Evolutionary conservation across 2,888 invertebrate genomes (phyloP).

Genomic region (Esperia sulphurella): DNA sequence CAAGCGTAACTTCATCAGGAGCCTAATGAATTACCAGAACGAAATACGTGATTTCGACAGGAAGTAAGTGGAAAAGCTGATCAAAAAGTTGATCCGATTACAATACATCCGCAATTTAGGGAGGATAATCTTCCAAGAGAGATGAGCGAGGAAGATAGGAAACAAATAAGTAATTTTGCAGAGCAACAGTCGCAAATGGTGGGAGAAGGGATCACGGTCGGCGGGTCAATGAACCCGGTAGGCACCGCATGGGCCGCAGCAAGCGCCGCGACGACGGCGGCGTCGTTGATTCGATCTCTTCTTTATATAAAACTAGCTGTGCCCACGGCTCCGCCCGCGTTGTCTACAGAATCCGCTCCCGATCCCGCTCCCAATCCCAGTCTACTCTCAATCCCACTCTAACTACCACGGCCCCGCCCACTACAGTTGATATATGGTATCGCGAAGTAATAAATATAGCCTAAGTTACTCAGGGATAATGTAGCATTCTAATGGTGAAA

Average conservation of each 20-base stretch:
- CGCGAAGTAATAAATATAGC: too few relatives aligned
- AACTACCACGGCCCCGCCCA: too few relatives aligned
- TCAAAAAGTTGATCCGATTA: conserved; percentile 15
- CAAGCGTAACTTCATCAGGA: not conserved
- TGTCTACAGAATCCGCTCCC: too few relatives aligned
- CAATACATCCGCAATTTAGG: conserved; percentile 13
- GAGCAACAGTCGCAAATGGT: conserved; percentile 25
- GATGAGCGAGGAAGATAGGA: conserved; percentile 10
- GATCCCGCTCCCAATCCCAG: too few relatives aligned
- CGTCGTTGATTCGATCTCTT: conserved; percentile 2
- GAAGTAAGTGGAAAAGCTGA: not conserved
- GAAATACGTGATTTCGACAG: not conserved
- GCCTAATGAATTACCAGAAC: not conserved
- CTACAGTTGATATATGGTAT: too few relatives aligned
- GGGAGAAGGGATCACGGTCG: conserved; percentile 62
- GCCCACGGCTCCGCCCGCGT: too few relatives aligned
- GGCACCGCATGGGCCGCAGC: conserved; percentile 37
- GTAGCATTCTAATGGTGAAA: too few relatives aligned
- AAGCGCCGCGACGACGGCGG: conserved; percentile 31
- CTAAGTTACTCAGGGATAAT: too few relatives aligned
- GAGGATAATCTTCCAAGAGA: conserved; percentile 15
- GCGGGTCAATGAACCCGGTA: conserved; percentile 59
- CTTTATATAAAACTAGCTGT: too few relatives aligned
- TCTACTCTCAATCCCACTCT: too few relatives aligned
- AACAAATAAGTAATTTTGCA: conserved; percentile 30